phyloP scores from a whole-genome alignment of 2,113 vertebrate species.

The Echinops telfairi region DNA sequence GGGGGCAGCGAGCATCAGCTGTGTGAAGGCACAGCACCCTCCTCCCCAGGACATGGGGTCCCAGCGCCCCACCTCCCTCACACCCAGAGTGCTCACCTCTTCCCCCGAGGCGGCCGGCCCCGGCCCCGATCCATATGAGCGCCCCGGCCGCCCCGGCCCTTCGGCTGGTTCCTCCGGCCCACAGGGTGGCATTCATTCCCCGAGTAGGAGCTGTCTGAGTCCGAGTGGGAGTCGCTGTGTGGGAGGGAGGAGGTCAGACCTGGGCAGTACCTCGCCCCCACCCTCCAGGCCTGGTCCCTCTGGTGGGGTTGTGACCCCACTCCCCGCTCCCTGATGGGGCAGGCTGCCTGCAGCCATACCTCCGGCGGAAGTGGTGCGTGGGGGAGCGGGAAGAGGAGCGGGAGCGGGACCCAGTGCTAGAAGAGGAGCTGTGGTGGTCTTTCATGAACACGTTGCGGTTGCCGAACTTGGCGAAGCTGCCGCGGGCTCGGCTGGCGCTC shows the following conservation, averaged over 20 bases:
- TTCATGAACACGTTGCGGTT: conserved; percentile 94
- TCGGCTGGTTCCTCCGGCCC: conserved; percentile 79
- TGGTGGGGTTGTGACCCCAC: background rate
- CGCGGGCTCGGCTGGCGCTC: conserved; percentile 83
- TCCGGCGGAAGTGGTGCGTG: conserved; percentile 86
- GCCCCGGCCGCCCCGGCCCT: conserved; percentile 83
- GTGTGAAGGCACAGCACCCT: too few species aligned
- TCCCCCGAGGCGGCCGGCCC: conserved; percentile 84
- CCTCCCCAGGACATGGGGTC: background rate
- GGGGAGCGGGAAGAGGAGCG: conserved; percentile 90
- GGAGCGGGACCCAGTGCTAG: conserved; percentile 92
- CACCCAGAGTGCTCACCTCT: conserved; percentile 78
- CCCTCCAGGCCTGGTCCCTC: too few species aligned
- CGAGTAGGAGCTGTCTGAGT: conserved; percentile 85
- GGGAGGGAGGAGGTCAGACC: background rate
- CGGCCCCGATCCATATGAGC: conserved; percentile 87
- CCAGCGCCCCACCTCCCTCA: background rate
- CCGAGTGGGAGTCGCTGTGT: conserved; percentile 84
- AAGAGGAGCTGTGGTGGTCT: conserved; percentile 92
- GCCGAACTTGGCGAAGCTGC: conserved; percentile 88
- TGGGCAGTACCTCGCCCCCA: rapidly evolving
- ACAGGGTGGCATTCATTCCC: conserved; percentile 81
- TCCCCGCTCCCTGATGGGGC: rapidly evolving
- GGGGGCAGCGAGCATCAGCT: background rate
- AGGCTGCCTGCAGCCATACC: conserved; percentile 67